Base-by-base conservation (phyloP, 2,113 vertebrate species). In the Holacanthus passer region DNA sequence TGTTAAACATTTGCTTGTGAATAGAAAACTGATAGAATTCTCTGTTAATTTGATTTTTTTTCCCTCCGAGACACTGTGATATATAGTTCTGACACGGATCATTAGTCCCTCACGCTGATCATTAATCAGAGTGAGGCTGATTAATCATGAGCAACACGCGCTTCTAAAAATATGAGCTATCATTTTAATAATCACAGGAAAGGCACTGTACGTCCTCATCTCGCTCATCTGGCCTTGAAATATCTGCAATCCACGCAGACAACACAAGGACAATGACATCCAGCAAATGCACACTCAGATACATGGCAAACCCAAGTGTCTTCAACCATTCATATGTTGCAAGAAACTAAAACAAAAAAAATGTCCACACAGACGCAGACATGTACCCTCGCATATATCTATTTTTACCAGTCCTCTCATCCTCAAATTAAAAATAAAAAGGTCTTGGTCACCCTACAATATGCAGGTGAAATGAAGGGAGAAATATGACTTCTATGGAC, bases 241-340 rank as follows among this genome's bases (percentile, higher is more conserved):
- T 81, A 60, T 64, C 81, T 87, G 77, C 29, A 48, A 88, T 88
- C 83, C 86, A 85, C 27, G 88, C 80, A 91, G 72, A 74, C 68
- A 60, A 17, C 5, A 13, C 29, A 17, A 17, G 12, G 60, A 63
- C 16, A 65, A 12, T 3, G 14, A 45, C 55, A 52, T 37, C 41
- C 37, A 31, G 66, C 67, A 72, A 67, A 47, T 0, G 41, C 20
- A 12, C 60, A 53, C 1, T 53, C 31, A 74, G 27, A 82, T 1
- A 6, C 31, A 60, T 13, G 3, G 45, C 19, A 20, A 35, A 20
- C 31, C 62, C 43, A 53, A 66, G n/a, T 62, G 12, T 56, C n/a
- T 50, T 48, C 48, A 41, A 50, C 43, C 43, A 1, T 37, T 19
- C 17, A 79, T 47, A 52, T 45, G 22, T 7, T 35, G 22, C 14